A percentile compares a stretch with the other conserved stretches of the same genome.
phyloP scores from a whole-genome alignment of 2,113 vertebrate genomes.

The Toxotes jaculatrix region DNA sequence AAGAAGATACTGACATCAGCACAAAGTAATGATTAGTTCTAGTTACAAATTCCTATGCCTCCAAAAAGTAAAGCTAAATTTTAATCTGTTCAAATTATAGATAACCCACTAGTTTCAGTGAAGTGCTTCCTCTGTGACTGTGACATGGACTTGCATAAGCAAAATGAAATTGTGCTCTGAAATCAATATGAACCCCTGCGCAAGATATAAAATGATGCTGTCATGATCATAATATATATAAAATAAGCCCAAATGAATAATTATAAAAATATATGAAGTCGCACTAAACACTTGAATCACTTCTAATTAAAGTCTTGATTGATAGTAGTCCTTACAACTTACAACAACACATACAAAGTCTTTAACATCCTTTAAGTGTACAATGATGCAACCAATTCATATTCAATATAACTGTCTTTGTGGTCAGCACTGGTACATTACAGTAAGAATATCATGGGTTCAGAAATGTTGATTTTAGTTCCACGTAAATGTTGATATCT shows the following conservation, averaged over 20 bases:
- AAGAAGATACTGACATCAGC: background rate
- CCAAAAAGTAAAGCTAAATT: background rate
- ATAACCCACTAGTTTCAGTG: background rate
- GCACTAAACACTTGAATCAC: background rate
- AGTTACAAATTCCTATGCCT: constrained; percentile 28
- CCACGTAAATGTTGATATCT: background rate
- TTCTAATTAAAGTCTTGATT: background rate
- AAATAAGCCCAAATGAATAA: background rate
- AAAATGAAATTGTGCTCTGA: background rate
- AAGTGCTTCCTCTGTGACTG: background rate
- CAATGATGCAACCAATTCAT: background rate
- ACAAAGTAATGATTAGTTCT: background rate
- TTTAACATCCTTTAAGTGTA: background rate
- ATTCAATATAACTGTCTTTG: background rate
- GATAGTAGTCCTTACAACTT: background rate
- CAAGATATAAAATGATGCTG: too few species aligned
- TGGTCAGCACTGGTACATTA: background rate
- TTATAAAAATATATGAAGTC: background rate
- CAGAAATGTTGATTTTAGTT: background rate
- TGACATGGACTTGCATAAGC: background rate
- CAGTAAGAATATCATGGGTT: background rate
- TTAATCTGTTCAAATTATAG: background rate
- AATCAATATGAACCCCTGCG: too few species aligned
- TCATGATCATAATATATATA: background rate
- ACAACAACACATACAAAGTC: background rate